Evolutionary conservation across 2,797 vertebrate species (phyloP).

Genomic region (Loriculus beryllinus): DNA sequence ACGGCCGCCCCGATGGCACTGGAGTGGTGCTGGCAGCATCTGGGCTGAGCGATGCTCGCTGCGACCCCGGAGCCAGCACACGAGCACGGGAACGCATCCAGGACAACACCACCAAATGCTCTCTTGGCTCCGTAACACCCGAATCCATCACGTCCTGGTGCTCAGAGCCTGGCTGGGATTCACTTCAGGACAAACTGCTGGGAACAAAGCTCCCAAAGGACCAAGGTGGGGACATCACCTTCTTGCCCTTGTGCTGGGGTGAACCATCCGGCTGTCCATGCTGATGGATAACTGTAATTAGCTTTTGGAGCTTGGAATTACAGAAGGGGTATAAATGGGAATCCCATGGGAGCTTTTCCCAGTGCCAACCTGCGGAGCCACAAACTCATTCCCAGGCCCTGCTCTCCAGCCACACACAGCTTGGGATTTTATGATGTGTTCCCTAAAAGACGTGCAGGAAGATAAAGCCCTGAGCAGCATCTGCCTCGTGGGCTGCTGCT

Average conservation of each 20-base stretch:
- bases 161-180: background rate
- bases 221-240: background rate
- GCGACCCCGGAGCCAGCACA: background rate
- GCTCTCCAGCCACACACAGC: accelerated
- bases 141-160: accelerated
- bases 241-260: accelerated
- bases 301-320: background rate
- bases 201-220: background rate
- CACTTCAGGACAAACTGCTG: accelerated
- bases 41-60: background rate
- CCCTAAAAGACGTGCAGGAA: background rate
- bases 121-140: background rate
- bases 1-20: accelerated
- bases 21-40: background rate
- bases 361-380: background rate
- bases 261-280: accelerated
- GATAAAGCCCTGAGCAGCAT: background rate
- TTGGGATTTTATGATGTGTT: background rate
- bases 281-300: background rate
- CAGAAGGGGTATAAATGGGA: background rate
- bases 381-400: background rate
- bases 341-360: accelerated
- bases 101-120: background rate
- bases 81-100: background rate
- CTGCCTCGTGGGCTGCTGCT: background rate